phyloP scores from a whole-genome alignment of 2,888 invertebrate genomes.

The Abrostola triplasia region DNA sequence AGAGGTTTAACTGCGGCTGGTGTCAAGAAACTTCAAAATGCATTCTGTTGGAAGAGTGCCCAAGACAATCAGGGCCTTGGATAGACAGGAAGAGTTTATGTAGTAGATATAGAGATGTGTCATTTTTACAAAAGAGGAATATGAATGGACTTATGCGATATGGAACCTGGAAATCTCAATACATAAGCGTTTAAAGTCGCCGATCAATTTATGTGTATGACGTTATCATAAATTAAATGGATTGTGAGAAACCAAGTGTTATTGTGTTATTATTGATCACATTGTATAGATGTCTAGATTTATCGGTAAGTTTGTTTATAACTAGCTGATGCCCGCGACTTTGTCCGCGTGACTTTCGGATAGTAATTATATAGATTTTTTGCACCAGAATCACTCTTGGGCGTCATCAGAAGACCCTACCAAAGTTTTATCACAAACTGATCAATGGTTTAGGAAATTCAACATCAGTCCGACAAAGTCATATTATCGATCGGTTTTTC shows the following conservation, averaged over 20 bases:
- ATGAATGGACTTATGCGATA: not conserved
- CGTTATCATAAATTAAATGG: not conserved
- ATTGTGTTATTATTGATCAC: not conserved
- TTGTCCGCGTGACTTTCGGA: too few relatives aligned
- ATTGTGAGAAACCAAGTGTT: not conserved
- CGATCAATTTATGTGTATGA: not conserved
- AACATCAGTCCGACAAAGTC: too few relatives aligned
- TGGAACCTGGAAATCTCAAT: not conserved
- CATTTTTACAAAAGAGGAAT: not conserved
- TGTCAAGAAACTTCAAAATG: constrained; percentile 54
- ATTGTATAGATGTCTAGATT: not conserved
- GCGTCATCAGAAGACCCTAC: too few relatives aligned
- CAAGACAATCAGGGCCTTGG: constrained; percentile 37
- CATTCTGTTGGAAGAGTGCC: constrained; percentile 58
- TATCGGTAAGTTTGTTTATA: too few relatives aligned
- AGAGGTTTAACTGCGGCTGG: constrained; percentile 62
- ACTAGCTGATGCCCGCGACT: too few relatives aligned
- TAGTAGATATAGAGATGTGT: not conserved
- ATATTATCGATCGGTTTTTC: too few relatives aligned
- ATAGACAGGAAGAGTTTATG: constrained; percentile 28
- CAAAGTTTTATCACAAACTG: too few relatives aligned
- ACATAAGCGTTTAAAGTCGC: not conserved
- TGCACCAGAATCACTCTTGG: too few relatives aligned
- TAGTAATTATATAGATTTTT: too few relatives aligned
- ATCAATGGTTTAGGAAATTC: too few relatives aligned